phyloP scores from a whole-genome alignment of 2,113 vertebrate species.

The Dunckerocampus dactyliophorus region DNA sequence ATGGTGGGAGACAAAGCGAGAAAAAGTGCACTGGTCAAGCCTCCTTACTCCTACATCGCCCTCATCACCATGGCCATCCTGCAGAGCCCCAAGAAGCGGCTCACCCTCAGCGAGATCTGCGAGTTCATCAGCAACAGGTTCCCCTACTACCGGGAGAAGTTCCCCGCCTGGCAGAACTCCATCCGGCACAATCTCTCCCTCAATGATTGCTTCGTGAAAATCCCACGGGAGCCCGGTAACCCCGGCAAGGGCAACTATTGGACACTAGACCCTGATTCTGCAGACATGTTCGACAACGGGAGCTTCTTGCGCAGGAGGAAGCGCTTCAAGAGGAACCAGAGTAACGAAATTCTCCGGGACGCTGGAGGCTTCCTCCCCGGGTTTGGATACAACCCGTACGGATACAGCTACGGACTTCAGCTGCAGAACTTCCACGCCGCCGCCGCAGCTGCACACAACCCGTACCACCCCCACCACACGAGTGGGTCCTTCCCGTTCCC shows the following conservation, averaged over 20 bases:
- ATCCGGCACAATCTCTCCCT: slow-evolving; percentile 91
- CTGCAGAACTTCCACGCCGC: slow-evolving; percentile 84
- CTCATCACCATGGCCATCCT: slow-evolving; percentile 96
- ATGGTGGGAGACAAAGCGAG: slow-evolving; percentile 75
- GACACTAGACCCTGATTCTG: slow-evolving; percentile 92
- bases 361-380: slow-evolving; percentile 87
- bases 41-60: slow-evolving; percentile 94
- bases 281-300: slow-evolving; percentile 95
- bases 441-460: slow-evolving; percentile 51
- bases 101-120: slow-evolving; percentile 95
- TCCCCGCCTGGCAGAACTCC: slow-evolving; percentile 93
- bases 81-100: slow-evolving; percentile 92
- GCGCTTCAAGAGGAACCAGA: slow-evolving; percentile 90
- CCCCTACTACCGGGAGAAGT: slow-evolving; percentile 93
- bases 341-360: slow-evolving; percentile 84
- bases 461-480: slow-evolving; percentile 74
- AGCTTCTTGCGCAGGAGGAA: slow-evolving; percentile 89
- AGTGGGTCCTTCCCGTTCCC: slow-evolving; percentile 82
- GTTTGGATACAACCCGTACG: slow-evolving; percentile 91
- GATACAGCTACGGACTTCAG: slow-evolving; percentile 93
- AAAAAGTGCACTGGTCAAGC: slow-evolving; percentile 81
- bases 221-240: slow-evolving; percentile 87
- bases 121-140: slow-evolving; percentile 95
- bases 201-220: slow-evolving; percentile 94
- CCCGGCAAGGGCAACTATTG: slow-evolving; percentile 93